These are phyloP conservation scores for Caenorhabditis sulstoni DNA, from an alignment of 2,888 invertebrate genomes.

Conservation along the genomic window DNA sequence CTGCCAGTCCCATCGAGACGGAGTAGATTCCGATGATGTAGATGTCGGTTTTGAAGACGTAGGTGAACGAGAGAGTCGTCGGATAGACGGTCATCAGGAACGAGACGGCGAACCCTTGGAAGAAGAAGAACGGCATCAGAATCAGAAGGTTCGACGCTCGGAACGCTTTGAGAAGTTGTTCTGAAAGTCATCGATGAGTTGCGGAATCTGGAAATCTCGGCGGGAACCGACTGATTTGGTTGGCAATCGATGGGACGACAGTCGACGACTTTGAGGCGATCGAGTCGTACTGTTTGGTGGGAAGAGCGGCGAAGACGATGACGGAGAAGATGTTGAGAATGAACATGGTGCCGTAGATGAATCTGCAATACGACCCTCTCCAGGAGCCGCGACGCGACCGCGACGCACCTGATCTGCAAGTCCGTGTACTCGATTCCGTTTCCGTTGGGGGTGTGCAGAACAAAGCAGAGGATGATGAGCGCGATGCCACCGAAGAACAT, in stretches of 20 bases:
- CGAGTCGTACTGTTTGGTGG: constrained; percentile 67
- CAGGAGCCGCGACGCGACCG: too few relatives aligned
- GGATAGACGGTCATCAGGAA: constrained; percentile 69
- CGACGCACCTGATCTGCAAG: constrained; percentile 44
- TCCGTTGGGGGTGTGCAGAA: constrained; percentile 43
- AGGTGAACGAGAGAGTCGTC: constrained; percentile 66
- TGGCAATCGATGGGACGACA: constrained; percentile 56
- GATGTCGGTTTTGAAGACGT: constrained; percentile 56
- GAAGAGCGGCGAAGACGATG: constrained; percentile 61
- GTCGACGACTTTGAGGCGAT: constrained; percentile 63
- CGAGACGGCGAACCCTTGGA: constrained; percentile 69
- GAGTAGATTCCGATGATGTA: constrained; percentile 66
- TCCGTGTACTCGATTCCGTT: constrained; percentile 55
- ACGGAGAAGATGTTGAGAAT: constrained; percentile 62
- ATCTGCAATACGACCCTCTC: constrained; percentile 14
- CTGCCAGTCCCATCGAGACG: constrained; percentile 64
- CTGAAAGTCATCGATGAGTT: too few relatives aligned
- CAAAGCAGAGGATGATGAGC: constrained; percentile 58
- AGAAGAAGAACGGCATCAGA: constrained; percentile 68
- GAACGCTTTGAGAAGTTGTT: constrained; percentile 61
- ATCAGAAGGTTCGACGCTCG: constrained; percentile 58
- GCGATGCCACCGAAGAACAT: constrained; percentile 68
- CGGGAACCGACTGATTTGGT: constrained; percentile 61
- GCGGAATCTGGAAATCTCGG: background rate
- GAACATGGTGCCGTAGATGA: constrained; percentile 65